Percentiles rank a stretch among this genome's conserved stretches.
Evolutionary conservation across 1,140 invertebrate genomes (phyloP).

Genomic region (Stratiolaelaps scimitus): DNA sequence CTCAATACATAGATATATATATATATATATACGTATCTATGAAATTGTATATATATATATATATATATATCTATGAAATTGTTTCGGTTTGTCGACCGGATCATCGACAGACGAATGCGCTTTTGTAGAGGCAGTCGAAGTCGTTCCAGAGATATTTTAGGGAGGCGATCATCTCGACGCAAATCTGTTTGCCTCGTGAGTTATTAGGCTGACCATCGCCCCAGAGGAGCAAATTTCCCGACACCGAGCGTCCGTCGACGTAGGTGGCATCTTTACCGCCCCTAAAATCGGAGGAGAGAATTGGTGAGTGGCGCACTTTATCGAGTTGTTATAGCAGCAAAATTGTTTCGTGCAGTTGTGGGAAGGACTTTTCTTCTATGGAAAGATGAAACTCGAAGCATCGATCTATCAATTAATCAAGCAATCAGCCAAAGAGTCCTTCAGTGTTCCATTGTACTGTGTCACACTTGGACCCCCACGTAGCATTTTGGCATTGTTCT

Average conservation of each 20-base stretch:
- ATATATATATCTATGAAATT: not conserved
- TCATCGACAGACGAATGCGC: conserved; percentile 34
- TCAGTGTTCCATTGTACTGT: too few relatives aligned
- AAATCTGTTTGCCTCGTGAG: conserved; percentile 34
- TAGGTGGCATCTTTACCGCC: conserved; percentile 30
- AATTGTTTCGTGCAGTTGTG: too few relatives aligned
- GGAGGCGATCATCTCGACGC: conserved; percentile 34
- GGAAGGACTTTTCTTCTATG: too few relatives aligned
- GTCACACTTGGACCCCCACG: too few relatives aligned
- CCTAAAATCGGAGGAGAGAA: not conserved
- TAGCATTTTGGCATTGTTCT: too few relatives aligned
- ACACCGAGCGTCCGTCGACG: conserved; percentile 30
- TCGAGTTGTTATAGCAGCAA: too few relatives aligned
- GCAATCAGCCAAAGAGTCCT: too few relatives aligned
- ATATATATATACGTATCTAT: too few relatives aligned
- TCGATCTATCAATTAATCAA: too few relatives aligned
- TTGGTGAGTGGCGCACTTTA: too few relatives aligned
- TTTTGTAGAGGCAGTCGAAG: conserved; percentile 33
- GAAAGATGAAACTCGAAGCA: too few relatives aligned
- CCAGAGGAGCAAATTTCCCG: conserved; percentile 31
- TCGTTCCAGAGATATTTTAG: conserved; percentile 36
- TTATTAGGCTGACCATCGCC: conserved; percentile 35
- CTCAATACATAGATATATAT: conserved; percentile 30
- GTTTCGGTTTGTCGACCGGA: not conserved
- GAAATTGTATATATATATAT: too few relatives aligned